Evolutionary conservation across 2,888 invertebrate species (phyloP).

Genomic region (Caradrina clavipalpis): DNA sequence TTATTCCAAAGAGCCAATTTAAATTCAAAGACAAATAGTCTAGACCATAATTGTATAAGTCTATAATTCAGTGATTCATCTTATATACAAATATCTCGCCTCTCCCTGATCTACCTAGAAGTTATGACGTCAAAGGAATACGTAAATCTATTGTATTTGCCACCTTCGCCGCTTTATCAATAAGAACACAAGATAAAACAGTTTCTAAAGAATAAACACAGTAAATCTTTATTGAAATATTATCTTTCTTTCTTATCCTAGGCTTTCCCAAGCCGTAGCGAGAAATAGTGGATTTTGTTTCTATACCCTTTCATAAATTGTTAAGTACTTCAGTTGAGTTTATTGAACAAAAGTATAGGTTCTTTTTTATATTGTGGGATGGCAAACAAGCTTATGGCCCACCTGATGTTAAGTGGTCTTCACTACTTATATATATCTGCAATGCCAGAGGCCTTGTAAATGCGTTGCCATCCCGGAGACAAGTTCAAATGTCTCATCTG

Average conservation of each 20-base stretch:
- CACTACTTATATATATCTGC: too few relatives aligned
- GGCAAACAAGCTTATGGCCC: too few relatives aligned
- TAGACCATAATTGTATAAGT: too few relatives aligned
- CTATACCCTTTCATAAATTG: not conserved
- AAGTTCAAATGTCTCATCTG: too few relatives aligned
- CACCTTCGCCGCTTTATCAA: not conserved
- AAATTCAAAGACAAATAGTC: too few relatives aligned
- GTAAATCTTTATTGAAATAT: not conserved
- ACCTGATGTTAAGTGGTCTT: too few relatives aligned
- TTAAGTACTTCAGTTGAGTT: not conserved
- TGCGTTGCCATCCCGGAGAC: too few relatives aligned
- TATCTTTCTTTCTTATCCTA: not conserved
- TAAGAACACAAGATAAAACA: not conserved
- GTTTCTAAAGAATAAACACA: not conserved
- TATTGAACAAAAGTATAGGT: not conserved
- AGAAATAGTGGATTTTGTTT: slow-evolving; percentile 1
- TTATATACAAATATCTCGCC: not conserved
- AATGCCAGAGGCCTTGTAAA: too few relatives aligned
- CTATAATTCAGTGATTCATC: too few relatives aligned
- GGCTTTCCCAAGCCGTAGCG: not conserved
- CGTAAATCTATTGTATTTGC: not conserved
- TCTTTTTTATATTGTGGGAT: too few relatives aligned
- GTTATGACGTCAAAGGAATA: not conserved
- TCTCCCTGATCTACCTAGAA: not conserved
- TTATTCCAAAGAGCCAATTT: too few relatives aligned